Conservation (phyloP, 2,888 invertebrate species). For the Ectobius pallidus region DNA sequence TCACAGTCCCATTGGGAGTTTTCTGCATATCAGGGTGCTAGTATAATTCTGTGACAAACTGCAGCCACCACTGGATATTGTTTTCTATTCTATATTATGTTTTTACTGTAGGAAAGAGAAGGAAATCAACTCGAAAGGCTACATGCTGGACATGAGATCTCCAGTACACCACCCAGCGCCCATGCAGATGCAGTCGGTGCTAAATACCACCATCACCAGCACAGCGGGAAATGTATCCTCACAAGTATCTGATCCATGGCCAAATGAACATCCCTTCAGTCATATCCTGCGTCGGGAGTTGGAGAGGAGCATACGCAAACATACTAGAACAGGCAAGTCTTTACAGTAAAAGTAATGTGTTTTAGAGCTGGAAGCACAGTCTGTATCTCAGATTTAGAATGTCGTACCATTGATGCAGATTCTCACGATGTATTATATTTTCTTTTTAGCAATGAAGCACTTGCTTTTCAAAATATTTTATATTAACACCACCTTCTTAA, state of each 20-base stretch:
- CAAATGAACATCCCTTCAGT: constrained; percentile 37
- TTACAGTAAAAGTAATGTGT: too few relatives aligned
- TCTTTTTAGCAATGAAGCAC: too few relatives aligned
- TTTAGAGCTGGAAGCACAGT: too few relatives aligned
- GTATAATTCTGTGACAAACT: too few relatives aligned
- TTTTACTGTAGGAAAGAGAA: constrained; percentile 36
- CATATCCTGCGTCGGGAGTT: constrained; percentile 42
- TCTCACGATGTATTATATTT: too few relatives aligned
- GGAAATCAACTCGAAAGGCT: constrained; percentile 27
- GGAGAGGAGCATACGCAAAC: constrained; percentile 44
- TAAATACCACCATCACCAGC: neutral
- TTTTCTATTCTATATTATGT: neutral
- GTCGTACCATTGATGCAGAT: too few relatives aligned
- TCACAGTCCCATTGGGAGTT: too few relatives aligned
- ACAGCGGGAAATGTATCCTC: neutral
- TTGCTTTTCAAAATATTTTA: too few relatives aligned
- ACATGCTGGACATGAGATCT: constrained; percentile 17
- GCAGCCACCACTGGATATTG: too few relatives aligned
- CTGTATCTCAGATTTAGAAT: too few relatives aligned
- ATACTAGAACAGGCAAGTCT: constrained; percentile 31
- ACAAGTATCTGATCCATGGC: constrained; percentile 24
- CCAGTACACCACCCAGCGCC: constrained; percentile 8
- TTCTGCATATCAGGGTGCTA: too few relatives aligned
- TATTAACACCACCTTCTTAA: too few relatives aligned
- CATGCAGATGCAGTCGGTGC: neutral